These are phyloP conservation scores for Panthera leo DNA, from an alignment of 2,113 vertebrate genomes.

Conservation along the genomic window DNA sequence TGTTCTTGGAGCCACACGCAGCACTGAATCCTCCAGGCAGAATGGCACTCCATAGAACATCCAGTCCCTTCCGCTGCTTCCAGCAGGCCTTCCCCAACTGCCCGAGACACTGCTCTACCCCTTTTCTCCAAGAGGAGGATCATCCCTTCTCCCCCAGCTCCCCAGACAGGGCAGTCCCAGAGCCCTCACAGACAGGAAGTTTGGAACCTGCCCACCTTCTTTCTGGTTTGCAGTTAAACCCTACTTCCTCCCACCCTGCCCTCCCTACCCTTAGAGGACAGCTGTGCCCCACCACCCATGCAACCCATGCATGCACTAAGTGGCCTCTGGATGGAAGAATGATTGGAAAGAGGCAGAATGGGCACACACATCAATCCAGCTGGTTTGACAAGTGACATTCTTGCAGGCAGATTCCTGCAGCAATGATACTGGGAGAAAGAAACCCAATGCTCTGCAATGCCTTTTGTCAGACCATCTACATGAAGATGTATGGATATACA, in stretches of 20 bases:
- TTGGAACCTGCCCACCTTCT: not conserved
- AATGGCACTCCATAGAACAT: not conserved
- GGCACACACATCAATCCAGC: constrained; percentile 12
- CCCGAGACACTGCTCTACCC: not conserved
- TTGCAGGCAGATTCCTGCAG: constrained; percentile 44
- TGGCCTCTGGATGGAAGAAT: not conserved
- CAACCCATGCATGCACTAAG: fast-evolving
- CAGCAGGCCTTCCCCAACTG: not conserved
- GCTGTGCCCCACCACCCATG: not conserved
- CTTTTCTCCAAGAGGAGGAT: not conserved
- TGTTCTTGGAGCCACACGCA: not conserved
- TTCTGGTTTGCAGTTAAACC: not conserved
- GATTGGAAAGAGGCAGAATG: not conserved
- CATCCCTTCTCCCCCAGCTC: not conserved
- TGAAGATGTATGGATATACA: not conserved
- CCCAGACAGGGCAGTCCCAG: not conserved
- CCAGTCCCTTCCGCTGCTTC: not conserved
- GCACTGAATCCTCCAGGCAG: not conserved
- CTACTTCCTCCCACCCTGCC: not conserved
- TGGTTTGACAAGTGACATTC: constrained; percentile 42
- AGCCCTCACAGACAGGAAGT: not conserved
- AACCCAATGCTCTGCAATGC: constrained; percentile 42
- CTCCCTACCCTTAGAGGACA: not conserved
- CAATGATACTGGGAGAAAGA: not conserved
- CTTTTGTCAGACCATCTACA: not conserved